Evolutionary conservation across 2,888 invertebrate genomes (phyloP).

Genomic region (Chesias legatella): DNA sequence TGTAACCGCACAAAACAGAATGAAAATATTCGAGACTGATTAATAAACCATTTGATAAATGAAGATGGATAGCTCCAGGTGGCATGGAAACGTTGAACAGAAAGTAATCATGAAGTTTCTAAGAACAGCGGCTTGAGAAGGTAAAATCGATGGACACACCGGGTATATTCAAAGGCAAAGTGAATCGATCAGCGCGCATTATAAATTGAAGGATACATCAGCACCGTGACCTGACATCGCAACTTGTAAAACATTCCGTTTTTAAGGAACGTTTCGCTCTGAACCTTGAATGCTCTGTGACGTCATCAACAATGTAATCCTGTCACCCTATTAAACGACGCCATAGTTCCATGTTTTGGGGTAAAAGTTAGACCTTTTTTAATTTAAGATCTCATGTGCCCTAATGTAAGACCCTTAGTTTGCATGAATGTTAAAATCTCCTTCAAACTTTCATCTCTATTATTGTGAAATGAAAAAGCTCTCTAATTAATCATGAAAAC

Average conservation of each 20-base stretch:
- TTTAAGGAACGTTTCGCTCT: no score
- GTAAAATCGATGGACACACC: constrained; percentile 16
- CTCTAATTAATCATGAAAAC: no score
- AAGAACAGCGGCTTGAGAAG: constrained; percentile 6
- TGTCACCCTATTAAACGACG: no score
- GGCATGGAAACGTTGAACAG: constrained; percentile 2
- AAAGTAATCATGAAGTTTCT: constrained; percentile 12
- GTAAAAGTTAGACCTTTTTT: no score
- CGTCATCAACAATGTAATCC: no score
- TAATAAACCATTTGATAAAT: constrained; percentile 12
- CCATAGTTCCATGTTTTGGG: no score
- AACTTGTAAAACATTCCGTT: constrained; percentile 4
- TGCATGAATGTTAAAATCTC: no score
- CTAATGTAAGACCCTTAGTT: no score
- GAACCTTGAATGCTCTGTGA: no score
- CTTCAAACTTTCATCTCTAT: no score
- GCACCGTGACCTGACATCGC: constrained; percentile 4
- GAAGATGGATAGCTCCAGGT: constrained; percentile 9
- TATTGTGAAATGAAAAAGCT: no score
- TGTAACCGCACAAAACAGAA: background rate
- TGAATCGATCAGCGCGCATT: constrained; percentile 29
- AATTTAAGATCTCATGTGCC: no score
- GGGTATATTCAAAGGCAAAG: constrained; percentile 12
- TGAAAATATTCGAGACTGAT: constrained; percentile 2
- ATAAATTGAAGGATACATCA: constrained; percentile 22